Evolutionary conservation across 2,113 vertebrate genomes (phyloP).

Genomic region (Microtus oregoni): DNA sequence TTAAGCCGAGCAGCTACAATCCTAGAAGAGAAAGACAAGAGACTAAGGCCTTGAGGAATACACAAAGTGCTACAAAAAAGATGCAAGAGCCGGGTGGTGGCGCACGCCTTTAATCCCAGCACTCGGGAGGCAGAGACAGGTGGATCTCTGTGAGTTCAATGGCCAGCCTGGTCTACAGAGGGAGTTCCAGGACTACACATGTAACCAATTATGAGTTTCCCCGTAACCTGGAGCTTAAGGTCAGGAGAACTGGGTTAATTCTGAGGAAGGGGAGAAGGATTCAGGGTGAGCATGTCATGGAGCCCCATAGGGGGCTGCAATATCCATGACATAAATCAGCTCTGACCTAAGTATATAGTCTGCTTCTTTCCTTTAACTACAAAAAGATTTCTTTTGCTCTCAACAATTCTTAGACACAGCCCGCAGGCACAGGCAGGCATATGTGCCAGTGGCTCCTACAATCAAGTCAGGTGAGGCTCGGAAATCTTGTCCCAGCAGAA

Average conservation of each 20-base stretch:
- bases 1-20: constrained; percentile 96
- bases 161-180: too few species aligned
- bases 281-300: background rate
- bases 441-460: background rate
- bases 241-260: background rate
- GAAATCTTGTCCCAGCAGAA: background rate
- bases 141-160: too few species aligned
- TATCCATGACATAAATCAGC: background rate
- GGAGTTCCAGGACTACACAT: too few species aligned
- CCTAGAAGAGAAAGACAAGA: constrained; percentile 83
- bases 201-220: background rate
- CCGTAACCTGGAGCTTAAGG: background rate
- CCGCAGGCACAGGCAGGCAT: background rate
- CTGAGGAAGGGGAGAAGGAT: background rate
- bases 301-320: background rate
- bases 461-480: background rate
- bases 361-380: background rate
- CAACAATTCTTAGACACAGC: background rate
- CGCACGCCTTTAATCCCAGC: too few species aligned
- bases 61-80: background rate
- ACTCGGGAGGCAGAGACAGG: too few species aligned
- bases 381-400: background rate
- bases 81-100: too few species aligned
- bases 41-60: fast-evolving
- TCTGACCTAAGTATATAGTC: background rate